Conservation (phyloP, 2,797 vertebrate genomes). For the Microctenopoma stevenorrisi region DNA sequence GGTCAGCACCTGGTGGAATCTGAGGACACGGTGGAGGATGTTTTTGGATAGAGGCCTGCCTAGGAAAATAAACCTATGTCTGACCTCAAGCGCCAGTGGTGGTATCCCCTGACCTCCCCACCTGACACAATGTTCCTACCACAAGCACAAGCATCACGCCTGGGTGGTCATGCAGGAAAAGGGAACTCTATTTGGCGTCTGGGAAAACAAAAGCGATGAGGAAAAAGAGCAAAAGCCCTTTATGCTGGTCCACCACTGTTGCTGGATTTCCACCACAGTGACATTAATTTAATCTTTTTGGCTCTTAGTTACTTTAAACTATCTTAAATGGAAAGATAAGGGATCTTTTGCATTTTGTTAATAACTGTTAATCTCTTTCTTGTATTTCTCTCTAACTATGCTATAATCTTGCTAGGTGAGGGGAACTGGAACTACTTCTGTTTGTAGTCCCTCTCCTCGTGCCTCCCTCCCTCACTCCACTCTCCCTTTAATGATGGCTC, state of each 20-base stretch:
- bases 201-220: slow-evolving; percentile 40
- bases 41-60: slow-evolving; percentile 73
- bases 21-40: slow-evolving; percentile 62
- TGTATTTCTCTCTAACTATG: slow-evolving; percentile 15
- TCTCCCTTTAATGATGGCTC: slow-evolving; percentile 46
- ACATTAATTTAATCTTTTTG: slow-evolving; percentile 9
- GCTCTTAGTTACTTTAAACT: slow-evolving; percentile 10
- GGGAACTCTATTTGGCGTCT: slow-evolving; percentile 26
- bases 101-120: slow-evolving; percentile 60
- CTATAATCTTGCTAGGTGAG: slow-evolving; percentile 35
- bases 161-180: slow-evolving; percentile 71
- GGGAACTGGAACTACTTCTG: slow-evolving; percentile 42
- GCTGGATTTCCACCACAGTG: slow-evolving; percentile 2
- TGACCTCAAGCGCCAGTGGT: slow-evolving; percentile 77
- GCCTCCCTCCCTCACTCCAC: not conserved
- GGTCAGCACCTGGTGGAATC: slow-evolving; percentile 74
- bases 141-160: slow-evolving; percentile 56
- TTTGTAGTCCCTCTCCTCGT: slow-evolving; percentile 21
- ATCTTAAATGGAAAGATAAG: slow-evolving; percentile 15
- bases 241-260: slow-evolving; percentile 11
- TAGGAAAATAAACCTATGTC: slow-evolving; percentile 79
- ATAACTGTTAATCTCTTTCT: not conserved
- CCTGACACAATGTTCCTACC: slow-evolving; percentile 65
- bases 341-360: slow-evolving; percentile 14
- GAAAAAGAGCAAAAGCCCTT: not conserved